A percentile compares a stretch with the other conserved stretches of the same genome.
Evolutionary conservation across 2,797 vertebrate species (phyloP).

Genomic region (Apodemus agrarius): DNA sequence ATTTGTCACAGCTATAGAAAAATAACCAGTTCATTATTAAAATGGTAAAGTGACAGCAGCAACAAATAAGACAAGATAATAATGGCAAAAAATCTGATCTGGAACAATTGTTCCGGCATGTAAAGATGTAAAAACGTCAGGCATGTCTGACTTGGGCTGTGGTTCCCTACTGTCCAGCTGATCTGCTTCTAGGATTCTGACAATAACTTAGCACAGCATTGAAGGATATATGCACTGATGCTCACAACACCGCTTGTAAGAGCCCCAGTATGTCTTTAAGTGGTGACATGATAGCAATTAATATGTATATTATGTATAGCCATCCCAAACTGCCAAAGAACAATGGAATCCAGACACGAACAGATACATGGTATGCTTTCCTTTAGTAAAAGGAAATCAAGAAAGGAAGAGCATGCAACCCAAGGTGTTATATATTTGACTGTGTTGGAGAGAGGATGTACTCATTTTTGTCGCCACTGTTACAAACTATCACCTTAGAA

Average conservation of each 20-base stretch:
- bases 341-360: not conserved
- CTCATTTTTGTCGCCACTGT: not conserved
- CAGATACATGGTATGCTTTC: not conserved
- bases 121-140: not conserved
- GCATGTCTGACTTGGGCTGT: not conserved
- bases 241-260: not conserved
- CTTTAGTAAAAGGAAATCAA: not conserved
- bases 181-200: not conserved
- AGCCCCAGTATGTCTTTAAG: not conserved
- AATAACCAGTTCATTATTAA: not conserved
- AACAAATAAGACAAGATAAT: not conserved
- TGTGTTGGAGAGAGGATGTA: not conserved
- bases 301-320: not conserved
- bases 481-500: not conserved
- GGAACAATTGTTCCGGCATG: not conserved
- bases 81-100: not conserved
- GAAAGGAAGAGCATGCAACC: not conserved
- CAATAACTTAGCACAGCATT: not conserved
- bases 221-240: not conserved
- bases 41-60: not conserved
- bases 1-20: not conserved
- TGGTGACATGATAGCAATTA: not conserved
- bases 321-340: not conserved
- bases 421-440: not conserved
- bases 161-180: not conserved